Evolutionary conservation across 1,140 invertebrate genomes (phyloP).

Genomic region (Orchestia grillus): DNA sequence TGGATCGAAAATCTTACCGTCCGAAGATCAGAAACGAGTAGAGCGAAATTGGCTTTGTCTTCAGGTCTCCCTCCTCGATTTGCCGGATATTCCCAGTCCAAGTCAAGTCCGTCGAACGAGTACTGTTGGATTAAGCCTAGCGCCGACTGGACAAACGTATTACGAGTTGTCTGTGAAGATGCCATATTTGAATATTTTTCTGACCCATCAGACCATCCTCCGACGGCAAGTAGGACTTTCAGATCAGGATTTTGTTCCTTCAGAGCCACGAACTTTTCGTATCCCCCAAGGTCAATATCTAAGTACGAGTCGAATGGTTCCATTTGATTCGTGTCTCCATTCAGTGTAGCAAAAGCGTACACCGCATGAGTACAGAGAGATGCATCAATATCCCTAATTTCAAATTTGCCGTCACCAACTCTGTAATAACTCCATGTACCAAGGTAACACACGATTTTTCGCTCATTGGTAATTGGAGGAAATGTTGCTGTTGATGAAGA

Average conservation of each 20-base stretch:
- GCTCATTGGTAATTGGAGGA: not conserved
- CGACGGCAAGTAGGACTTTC: conserved; percentile 72
- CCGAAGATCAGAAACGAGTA: conserved; percentile 73
- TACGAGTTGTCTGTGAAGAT: not conserved
- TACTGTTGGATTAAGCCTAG: conserved; percentile 69
- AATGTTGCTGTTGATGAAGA: not conserved
- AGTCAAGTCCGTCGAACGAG: conserved; percentile 85
- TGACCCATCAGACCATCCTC: conserved; percentile 72
- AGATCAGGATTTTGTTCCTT: conserved; percentile 27
- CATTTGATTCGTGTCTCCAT: conserved; percentile 77
- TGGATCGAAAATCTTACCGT: not conserved
- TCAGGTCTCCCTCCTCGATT: conserved; percentile 79
- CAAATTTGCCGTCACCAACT: conserved; percentile 61
- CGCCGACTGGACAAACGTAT: conserved; percentile 39
- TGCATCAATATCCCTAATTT: conserved; percentile 71
- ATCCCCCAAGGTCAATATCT: not conserved
- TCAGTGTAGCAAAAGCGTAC: conserved; percentile 74
- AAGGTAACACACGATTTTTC: conserved; percentile 78
- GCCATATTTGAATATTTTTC: conserved; percentile 76
- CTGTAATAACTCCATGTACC: conserved; percentile 78
- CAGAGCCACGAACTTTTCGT: not conserved
- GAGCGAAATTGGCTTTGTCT: conserved; percentile 84
- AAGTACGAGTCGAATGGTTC: conserved; percentile 39
- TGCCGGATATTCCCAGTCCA: conserved; percentile 85
- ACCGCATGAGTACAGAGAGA: conserved; percentile 73